These are phyloP conservation scores for Lichenostomus cassidix DNA, from an alignment of 2,113 vertebrate genomes.

Conservation along the genomic window DNA sequence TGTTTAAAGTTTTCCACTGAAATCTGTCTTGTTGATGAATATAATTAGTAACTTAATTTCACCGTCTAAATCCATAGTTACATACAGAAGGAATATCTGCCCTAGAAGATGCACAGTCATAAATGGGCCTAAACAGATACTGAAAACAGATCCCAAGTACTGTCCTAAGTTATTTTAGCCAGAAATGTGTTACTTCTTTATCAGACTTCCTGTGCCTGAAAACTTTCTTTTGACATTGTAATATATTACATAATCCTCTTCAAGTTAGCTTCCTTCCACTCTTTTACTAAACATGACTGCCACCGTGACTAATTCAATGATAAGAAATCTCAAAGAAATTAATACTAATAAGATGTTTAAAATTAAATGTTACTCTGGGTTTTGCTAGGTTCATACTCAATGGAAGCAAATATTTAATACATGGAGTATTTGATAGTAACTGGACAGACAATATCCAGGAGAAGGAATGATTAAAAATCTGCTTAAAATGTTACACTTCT, in stretches of 20 bases:
- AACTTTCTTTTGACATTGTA: neutral
- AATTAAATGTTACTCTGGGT: neutral
- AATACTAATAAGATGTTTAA: neutral
- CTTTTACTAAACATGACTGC: neutral
- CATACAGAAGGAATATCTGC: neutral
- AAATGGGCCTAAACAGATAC: neutral
- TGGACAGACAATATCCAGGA: neutral
- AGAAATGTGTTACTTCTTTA: neutral
- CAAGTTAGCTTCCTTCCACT: neutral
- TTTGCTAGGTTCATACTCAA: neutral
- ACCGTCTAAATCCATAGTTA: neutral
- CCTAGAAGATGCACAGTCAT: neutral
- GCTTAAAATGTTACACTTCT: neutral
- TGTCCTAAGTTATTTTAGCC: neutral
- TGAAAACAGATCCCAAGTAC: neutral
- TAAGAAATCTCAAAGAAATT: neutral
- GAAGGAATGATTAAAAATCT: slow-evolving; percentile 9
- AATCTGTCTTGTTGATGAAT: neutral
- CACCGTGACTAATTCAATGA: neutral
- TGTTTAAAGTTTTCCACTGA: neutral
- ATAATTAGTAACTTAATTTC: neutral
- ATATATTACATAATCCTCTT: neutral
- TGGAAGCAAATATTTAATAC: neutral
- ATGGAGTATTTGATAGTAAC: neutral
- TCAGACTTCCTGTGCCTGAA: neutral